Evolutionary conservation across 2,113 vertebrate species (phyloP), one percentile per base, ranked within the genome.

Genomic region (Trinectes maculatus): DNA sequence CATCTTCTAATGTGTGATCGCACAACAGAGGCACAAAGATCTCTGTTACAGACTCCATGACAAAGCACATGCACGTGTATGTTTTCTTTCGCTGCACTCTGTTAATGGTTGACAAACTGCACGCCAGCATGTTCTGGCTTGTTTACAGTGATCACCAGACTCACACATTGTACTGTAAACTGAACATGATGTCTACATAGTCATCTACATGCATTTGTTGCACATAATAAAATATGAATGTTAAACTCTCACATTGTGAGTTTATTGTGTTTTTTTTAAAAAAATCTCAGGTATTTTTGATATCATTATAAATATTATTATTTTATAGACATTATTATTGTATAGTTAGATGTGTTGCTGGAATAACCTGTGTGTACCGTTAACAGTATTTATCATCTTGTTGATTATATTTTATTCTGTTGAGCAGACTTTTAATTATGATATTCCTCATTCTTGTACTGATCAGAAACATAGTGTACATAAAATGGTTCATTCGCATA

Each of bases 31-130:
- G 11, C 16, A 44, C 42, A 21, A 21, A 49, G 8, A 61, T n/a
- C 8, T 8, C 11, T 8, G 25, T 54, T 25, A 13, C 11, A 22
- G 8, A 26, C 13, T 15, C 15, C 21, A 15, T 24, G 13, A 3
- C 19, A n/a, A n/a, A n/a, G n/a, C n/a, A n/a, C 13, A 2, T 5
- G 8, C 19, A 19, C 18, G n/a, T n/a, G n/a, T 18, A n/a, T 22
- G 6, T 29, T n/a, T 63, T 11, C 33, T 10, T 36, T 3, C 21
- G 7, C 10, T 44, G 33, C 33, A 18, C 4, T 42, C 58, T 25
- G 18, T 73, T 26, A 69, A 56, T 61, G 12, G 2, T 57, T 82
- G 24, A 61, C 42, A 28, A 24, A 31, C 24, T 3, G n/a, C 42
- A 33, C 2, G 8, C 15, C 8, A 29, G n/a, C 34, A 8, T 43